A percentile compares a stretch with the other conserved stretches of the same genome.
phyloP scores from a whole-genome alignment of 1,140 invertebrate species.

The Drosophila miranda region DNA sequence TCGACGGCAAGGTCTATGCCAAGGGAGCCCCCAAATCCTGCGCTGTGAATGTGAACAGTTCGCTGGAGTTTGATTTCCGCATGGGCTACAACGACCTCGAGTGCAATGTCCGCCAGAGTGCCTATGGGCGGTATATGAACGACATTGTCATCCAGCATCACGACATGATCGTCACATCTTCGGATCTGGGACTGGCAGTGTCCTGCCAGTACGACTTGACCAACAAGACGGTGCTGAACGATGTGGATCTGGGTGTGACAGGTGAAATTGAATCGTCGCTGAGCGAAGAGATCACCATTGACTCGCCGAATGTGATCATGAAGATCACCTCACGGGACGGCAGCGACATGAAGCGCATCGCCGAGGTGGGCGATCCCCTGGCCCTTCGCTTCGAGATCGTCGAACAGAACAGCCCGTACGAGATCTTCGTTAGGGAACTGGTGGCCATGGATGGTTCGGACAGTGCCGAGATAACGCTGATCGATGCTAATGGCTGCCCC shows the following conservation, averaged over 20 bases:
- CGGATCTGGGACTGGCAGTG: conserved; percentile 95
- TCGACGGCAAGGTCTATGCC: conserved; percentile 96
- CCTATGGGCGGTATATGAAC: conserved; percentile 92
- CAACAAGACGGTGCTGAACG: conserved; percentile 96
- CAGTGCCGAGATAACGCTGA: conserved; percentile 94
- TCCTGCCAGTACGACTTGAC: conserved; percentile 96
- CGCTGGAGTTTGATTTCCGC: conserved; percentile 92
- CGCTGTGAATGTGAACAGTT: conserved; percentile 92
- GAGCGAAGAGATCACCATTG: conserved; percentile 92
- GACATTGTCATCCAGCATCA: conserved; percentile 97
- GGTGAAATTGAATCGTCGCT: conserved; percentile 91
- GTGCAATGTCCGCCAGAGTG: conserved; percentile 94
- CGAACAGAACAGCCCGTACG: conserved; percentile 95
- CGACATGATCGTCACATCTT: conserved; percentile 96
- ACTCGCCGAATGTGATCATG: conserved; percentile 97
- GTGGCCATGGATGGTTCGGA: conserved; percentile 97
- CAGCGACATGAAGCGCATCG: conserved; percentile 90
- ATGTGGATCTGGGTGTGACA: conserved; percentile 93
- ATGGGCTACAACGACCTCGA: conserved; percentile 96
- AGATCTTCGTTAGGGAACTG: conserved; percentile 96
- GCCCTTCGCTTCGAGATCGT: conserved; percentile 95
- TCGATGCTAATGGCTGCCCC: conserved; percentile 95
- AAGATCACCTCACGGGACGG: conserved; percentile 92
- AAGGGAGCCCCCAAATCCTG: conserved; percentile 97
- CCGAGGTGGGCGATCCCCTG: conserved; percentile 94